These are phyloP conservation scores for Cephalopterus ornatus DNA, from an alignment of 2,113 vertebrate genomes.

Conservation along the genomic window DNA sequence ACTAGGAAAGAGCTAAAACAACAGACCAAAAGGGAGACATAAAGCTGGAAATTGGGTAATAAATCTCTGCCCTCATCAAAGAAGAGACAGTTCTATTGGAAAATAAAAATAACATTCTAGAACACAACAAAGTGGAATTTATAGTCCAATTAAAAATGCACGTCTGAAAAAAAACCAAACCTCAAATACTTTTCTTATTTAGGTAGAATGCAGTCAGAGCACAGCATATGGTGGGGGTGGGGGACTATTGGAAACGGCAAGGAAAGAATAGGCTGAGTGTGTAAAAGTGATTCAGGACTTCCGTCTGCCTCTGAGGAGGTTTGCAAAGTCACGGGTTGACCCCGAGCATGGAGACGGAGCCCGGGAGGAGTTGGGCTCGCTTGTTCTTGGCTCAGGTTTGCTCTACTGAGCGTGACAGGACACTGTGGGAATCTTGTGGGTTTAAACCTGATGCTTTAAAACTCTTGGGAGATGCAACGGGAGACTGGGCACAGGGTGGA, in stretches of 20 bases:
- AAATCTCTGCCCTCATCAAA: conserved; percentile 60
- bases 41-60: conserved; percentile 52
- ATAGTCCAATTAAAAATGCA: conserved; percentile 48
- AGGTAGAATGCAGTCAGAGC: background rate
- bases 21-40: conserved; percentile 33
- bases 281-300: background rate
- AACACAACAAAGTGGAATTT: conserved; percentile 36
- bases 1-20: conserved; percentile 22
- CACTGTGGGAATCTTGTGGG: accelerated
- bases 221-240: accelerated
- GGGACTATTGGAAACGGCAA: background rate
- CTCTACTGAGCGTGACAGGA: accelerated
- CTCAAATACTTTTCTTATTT: background rate
- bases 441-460: background rate
- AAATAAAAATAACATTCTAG: conserved; percentile 60
- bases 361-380: background rate
- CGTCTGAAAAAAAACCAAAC: background rate
- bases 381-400: accelerated
- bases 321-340: background rate
- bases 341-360: accelerated
- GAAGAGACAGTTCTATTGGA: conserved; percentile 56
- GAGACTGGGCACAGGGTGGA: background rate
- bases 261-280: background rate
- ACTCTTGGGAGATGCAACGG: accelerated
- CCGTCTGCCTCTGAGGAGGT: background rate